Evolutionary conservation across 1,140 invertebrate species (phyloP).

Genomic region (Trachymyrmex septentrionalis): DNA sequence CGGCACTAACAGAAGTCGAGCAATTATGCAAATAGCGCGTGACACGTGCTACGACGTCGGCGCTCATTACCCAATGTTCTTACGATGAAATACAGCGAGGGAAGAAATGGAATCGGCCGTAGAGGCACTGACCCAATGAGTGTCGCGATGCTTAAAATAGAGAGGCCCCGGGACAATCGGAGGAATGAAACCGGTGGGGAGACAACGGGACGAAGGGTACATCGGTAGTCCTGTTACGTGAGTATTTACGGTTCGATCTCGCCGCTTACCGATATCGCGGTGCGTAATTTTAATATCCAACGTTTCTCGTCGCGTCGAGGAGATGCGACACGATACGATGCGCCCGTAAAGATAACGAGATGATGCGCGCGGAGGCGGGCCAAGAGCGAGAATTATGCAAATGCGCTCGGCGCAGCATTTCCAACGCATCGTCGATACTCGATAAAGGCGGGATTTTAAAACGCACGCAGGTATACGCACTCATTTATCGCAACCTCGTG

Average conservation of each 20-base stretch:
- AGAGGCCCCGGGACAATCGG: not conserved
- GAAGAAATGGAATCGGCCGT: constrained; percentile 24
- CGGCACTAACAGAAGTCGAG: constrained; percentile 27
- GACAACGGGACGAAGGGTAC: constrained; percentile 12
- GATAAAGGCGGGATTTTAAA: constrained; percentile 50
- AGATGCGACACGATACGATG: constrained; percentile 38
- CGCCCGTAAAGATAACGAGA: constrained; percentile 55
- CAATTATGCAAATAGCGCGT: constrained; percentile 63
- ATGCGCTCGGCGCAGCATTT: constrained; percentile 10
- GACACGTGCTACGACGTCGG: constrained; percentile 52
- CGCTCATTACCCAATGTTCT: constrained; percentile 39
- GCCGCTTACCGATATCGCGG: not conserved
- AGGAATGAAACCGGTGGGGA: not conserved
- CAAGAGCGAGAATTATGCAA: constrained; percentile 53
- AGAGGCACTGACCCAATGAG: constrained; percentile 38
- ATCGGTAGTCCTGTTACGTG: constrained; percentile 42
- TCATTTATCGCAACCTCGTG: constrained; percentile 42
- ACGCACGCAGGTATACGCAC: constrained; percentile 2
- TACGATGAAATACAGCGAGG: constrained; percentile 7
- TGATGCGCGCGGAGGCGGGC: constrained; percentile 14
- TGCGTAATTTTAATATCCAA: constrained; percentile 43
- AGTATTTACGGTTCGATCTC: constrained; percentile 38
- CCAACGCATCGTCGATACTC: constrained; percentile 30
- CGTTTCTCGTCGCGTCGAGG: constrained; percentile 9
- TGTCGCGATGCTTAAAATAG: constrained; percentile 42